These are phyloP conservation scores for Sapayoa aenigma DNA, from an alignment of 2,113 vertebrate genomes.

Conservation along the genomic window DNA sequence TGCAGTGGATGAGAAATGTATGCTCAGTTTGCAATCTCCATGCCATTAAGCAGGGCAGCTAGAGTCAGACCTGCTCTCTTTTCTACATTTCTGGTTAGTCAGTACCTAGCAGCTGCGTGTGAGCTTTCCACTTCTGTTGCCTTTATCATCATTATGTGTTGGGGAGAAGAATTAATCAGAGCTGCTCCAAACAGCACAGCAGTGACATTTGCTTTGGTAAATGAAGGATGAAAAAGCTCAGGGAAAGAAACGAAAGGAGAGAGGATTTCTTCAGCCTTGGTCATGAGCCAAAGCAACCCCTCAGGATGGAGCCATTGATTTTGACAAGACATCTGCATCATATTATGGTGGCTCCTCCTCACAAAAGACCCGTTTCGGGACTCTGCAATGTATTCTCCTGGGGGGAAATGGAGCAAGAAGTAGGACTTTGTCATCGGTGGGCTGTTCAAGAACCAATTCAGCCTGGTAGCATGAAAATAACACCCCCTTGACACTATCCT, in stretches of 20 bases:
- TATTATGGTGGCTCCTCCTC: background rate
- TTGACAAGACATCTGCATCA: background rate
- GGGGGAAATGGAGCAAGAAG: background rate
- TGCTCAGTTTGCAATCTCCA: background rate
- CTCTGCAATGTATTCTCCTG: background rate
- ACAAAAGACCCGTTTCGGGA: background rate
- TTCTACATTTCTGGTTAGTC: background rate
- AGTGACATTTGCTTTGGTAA: background rate
- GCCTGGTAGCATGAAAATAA: background rate
- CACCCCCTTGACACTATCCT: accelerated
- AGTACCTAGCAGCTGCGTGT: background rate
- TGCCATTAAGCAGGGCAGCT: background rate
- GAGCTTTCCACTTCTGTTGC: background rate
- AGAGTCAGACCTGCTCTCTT: background rate
- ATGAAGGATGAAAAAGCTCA: background rate
- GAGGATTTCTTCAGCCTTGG: background rate
- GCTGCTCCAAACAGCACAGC: background rate
- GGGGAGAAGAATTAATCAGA: background rate
- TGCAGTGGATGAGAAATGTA: background rate
- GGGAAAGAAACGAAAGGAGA: background rate
- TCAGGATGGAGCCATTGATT: background rate
- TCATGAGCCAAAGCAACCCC: background rate
- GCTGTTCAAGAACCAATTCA: background rate
- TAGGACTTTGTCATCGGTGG: background rate
- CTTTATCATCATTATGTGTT: background rate